These are phyloP conservation scores for Lepilemur septentrionalis DNA, from an alignment of 2,797 vertebrate species.

Conservation along the genomic window DNA sequence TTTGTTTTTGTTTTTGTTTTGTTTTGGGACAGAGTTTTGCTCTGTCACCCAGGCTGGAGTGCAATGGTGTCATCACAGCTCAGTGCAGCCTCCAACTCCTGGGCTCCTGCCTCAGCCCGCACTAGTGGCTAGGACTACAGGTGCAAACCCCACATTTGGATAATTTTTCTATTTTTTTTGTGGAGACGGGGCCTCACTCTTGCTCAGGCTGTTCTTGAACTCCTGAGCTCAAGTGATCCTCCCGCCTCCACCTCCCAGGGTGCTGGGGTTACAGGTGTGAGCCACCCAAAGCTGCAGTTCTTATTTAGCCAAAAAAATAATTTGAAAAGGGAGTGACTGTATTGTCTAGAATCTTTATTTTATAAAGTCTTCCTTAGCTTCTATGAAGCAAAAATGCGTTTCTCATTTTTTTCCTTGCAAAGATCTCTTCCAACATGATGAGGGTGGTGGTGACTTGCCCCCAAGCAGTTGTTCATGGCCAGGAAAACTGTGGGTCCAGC, in stretches of 20 bases:
- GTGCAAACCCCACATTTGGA: no score
- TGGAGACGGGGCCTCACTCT: no score
- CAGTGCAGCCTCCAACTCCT: not conserved
- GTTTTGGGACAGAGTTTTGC: not conserved
- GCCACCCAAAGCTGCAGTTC: not conserved
- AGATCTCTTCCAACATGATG: fast-evolving
- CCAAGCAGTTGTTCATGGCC: constrained; percentile 43
- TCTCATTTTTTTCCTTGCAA: not conserved
- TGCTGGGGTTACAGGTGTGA: no score
- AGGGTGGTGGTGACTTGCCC: not conserved
- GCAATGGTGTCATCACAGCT: not conserved
- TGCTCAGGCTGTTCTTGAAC: no score
- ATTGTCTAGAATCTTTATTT: not conserved
- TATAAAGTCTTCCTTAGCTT: not conserved
- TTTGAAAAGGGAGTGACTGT: not conserved
- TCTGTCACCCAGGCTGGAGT: not conserved
- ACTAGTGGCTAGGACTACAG: not conserved
- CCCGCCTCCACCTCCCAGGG: no score
- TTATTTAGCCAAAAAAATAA: not conserved
- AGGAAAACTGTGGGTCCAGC: constrained; percentile 45
- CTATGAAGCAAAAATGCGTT: fast-evolving
- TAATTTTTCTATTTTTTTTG: no score
- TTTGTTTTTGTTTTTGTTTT: not conserved
- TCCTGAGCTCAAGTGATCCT: no score
- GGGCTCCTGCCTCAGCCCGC: not conserved